A percentile compares a stretch with the other conserved stretches of the same genome.
Conservation (phyloP, 2,888 invertebrate genomes). For the Pherbina coryleti region DNA sequence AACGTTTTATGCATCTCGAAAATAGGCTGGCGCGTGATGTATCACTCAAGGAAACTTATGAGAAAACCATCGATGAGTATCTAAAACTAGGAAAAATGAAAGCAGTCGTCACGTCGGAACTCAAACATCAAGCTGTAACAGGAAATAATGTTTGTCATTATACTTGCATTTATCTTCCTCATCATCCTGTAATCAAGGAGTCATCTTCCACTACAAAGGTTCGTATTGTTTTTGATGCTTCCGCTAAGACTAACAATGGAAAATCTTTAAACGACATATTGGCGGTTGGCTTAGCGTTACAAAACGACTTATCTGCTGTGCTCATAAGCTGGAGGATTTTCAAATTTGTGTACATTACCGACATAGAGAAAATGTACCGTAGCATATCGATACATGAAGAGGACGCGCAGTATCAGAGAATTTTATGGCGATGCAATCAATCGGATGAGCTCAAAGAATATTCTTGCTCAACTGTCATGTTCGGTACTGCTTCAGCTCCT, state of each 20-base stretch:
- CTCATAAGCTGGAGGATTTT: slow-evolving; percentile 33
- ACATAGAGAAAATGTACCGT: slow-evolving; percentile 42
- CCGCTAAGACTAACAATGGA: background rate
- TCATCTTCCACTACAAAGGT: background rate
- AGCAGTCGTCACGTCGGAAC: slow-evolving; percentile 14
- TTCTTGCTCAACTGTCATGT: slow-evolving; percentile 34
- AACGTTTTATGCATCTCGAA: slow-evolving; percentile 7
- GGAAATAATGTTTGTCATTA: background rate
- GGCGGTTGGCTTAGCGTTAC: slow-evolving; percentile 23
- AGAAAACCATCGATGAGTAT: slow-evolving; percentile 37
- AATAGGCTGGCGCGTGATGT: background rate
- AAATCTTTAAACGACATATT: slow-evolving; percentile 37
- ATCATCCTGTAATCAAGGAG: background rate
- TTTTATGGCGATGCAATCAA: slow-evolving; percentile 31
- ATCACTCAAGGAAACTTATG: slow-evolving; percentile 14
- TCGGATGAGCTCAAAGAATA: slow-evolving; percentile 12
- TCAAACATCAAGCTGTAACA: background rate
- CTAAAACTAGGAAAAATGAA: slow-evolving; percentile 37
- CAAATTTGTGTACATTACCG: slow-evolving; percentile 35
- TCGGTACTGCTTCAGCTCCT: slow-evolving; percentile 32
- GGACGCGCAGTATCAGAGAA: slow-evolving; percentile 42
- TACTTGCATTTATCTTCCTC: background rate
- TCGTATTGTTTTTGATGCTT: background rate
- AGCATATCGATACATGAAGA: slow-evolving; percentile 33
- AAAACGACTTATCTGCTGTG: slow-evolving; percentile 35